Conservation (phyloP, 2,797 vertebrate species). For the Micrastur ruficollis region DNA sequence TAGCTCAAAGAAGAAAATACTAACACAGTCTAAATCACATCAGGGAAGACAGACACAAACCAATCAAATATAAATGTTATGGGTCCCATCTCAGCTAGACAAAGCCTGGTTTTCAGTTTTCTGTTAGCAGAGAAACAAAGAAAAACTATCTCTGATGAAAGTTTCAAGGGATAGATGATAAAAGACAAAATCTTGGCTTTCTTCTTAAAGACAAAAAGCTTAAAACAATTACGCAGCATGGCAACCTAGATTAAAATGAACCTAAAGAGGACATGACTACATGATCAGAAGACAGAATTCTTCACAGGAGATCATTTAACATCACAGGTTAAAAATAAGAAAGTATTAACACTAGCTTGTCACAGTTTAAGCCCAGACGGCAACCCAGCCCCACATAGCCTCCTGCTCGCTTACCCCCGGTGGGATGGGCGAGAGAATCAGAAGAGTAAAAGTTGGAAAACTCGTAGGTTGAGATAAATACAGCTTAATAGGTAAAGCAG, state of each 20-base stretch:
- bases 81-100: not conserved
- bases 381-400: not conserved
- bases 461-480: not conserved
- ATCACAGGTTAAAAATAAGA: not conserved
- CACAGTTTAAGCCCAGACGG: not conserved
- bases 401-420: accelerated
- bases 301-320: not conserved
- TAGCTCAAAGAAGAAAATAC: not conserved
- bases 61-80: not conserved
- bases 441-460: not conserved
- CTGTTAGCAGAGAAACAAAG: not conserved
- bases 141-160: not conserved
- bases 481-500: not conserved
- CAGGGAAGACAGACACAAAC: not conserved
- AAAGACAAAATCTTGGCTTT: not conserved
- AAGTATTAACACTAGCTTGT: not conserved
- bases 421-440: not conserved
- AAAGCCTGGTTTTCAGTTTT: not conserved
- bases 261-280: not conserved
- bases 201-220: not conserved
- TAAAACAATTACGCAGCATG: not conserved
- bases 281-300: not conserved
- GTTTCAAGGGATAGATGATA: not conserved
- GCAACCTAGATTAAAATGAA: not conserved
- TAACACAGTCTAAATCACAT: not conserved